A percentile compares a stretch with the other conserved stretches of the same genome.
phyloP scores from a whole-genome alignment of 2,113 vertebrate species.

The Amazona vittata region DNA sequence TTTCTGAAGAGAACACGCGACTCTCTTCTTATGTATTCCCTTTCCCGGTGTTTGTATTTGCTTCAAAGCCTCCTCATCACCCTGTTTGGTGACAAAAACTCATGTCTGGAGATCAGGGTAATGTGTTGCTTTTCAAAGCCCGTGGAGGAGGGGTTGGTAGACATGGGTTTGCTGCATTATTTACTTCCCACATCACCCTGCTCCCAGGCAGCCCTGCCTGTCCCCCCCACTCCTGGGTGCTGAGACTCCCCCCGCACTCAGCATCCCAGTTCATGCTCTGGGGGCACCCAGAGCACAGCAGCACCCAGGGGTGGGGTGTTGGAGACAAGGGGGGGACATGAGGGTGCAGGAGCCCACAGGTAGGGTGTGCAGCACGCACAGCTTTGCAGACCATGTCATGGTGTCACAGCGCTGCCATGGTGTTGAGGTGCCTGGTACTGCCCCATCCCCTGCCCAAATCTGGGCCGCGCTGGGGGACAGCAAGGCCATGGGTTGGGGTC shows the following conservation, averaged over 20 bases:
- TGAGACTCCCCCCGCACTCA: accelerated
- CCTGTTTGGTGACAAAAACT: conserved; percentile 72
- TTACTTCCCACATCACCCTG: not conserved
- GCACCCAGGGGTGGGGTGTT: accelerated
- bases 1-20: conserved; percentile 65
- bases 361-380: not conserved
- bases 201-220: not conserved
- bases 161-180: conserved; percentile 45
- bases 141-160: conserved; percentile 22
- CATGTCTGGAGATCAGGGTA: conserved; percentile 70
- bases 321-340: not conserved
- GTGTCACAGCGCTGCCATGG: not conserved
- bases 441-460: not conserved
- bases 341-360: not conserved
- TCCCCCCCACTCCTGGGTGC: not conserved
- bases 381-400: not conserved
- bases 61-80: conserved; percentile 71
- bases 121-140: conserved; percentile 69
- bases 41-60: conserved; percentile 58
- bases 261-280: not conserved
- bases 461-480: not conserved
- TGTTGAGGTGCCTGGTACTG: not conserved
- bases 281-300: not conserved
- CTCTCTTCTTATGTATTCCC: conserved; percentile 68
- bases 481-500: not conserved